Evolutionary conservation across 2,888 invertebrate genomes (phyloP), one percentile per base, ranked within the genome.

Genomic region (Eremobia ochroleuca): DNA sequence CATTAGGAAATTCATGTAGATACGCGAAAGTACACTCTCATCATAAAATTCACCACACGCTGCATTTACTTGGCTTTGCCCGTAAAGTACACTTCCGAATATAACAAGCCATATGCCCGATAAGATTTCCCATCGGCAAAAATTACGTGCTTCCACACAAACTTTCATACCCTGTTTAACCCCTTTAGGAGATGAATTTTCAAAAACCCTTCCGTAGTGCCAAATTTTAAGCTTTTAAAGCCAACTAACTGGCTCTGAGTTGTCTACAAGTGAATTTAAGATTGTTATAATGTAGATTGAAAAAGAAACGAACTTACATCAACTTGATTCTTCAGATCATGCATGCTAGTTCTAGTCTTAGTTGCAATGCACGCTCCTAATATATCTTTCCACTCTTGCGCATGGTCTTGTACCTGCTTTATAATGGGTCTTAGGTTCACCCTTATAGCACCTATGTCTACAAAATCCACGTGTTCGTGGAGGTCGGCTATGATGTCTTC

Each of bases 351-450:
- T 78, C 97, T 97, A 0, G 98, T 98, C 79, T 97, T 97, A 0
- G 97, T 95, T 1, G 98, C 97, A 18, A 99, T 95, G 82, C 98
- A 97, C 70, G 97, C 95, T 0, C 98, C 99, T 21, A 99, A 94
- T 55, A 97, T 97, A 74, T 97, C 97, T 89, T 98, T 98, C 99
- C 99, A 99, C 88, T 98, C 98, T 59, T 97, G 96, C 13, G 98
- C 98, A 94, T 99, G 98, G 9, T 97, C 97, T 83, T 97, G 97
- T 75, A 96, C 85, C 80, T 96, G 98, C 58, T 97, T 95, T 80
- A 98, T 97, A 37, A 99, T 96, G 0, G 98, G 98, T 25, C 96
- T 93, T 84, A 99, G 95, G 94, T 98, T 98, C 52, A 99, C 97
- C 90, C 98, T 97, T 76, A 98, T 97, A 31, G 97, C 97, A n/a